Percentiles rank a stretch among this genome's conserved stretches.
phyloP scores from a whole-genome alignment of 2,797 vertebrate genomes.

The Gobionotothen gibberifrons region DNA sequence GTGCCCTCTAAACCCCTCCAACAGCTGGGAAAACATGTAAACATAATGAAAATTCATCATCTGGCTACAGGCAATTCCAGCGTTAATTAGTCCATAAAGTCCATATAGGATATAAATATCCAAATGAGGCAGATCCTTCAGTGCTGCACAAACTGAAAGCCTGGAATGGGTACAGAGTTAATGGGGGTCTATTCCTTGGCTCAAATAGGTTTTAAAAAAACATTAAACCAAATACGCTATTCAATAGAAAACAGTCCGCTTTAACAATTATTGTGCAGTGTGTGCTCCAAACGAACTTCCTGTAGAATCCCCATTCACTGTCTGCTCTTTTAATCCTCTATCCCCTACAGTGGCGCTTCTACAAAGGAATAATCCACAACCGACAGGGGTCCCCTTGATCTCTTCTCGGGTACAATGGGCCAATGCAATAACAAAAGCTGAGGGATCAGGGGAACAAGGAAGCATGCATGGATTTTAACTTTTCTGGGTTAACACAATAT shows the following conservation, averaged over 20 bases:
- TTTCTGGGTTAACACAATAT: constrained; percentile 81
- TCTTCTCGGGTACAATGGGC: constrained; percentile 78
- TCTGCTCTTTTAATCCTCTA: constrained; percentile 81
- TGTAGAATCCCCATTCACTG: constrained; percentile 72
- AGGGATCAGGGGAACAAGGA: constrained; percentile 80
- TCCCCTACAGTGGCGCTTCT: constrained; percentile 77
- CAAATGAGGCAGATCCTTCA: constrained; percentile 34
- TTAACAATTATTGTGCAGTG: constrained; percentile 63
- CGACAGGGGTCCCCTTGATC: constrained; percentile 82
- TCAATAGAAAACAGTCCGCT: constrained; percentile 52
- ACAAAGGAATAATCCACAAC: constrained; percentile 82
- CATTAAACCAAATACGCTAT: constrained; percentile 33
- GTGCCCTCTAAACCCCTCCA: constrained; percentile 38
- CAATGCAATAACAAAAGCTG: constrained; percentile 78
- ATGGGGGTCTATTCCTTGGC: constrained; percentile 1
- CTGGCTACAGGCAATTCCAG: constrained; percentile 42
- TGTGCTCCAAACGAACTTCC: constrained; percentile 71
- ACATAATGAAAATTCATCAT: constrained; percentile 63
- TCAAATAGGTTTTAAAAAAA: constrained; percentile 12
- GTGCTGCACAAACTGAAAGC: constrained; percentile 26
- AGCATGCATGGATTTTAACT: constrained; percentile 74
- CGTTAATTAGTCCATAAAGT: constrained; percentile 34
- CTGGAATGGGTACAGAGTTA: neutral
- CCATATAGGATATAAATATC: constrained; percentile 41
- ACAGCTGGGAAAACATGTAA: constrained; percentile 60